Base-by-base conservation (phyloP, 2,888 invertebrate genomes). In the Empis livida region DNA sequence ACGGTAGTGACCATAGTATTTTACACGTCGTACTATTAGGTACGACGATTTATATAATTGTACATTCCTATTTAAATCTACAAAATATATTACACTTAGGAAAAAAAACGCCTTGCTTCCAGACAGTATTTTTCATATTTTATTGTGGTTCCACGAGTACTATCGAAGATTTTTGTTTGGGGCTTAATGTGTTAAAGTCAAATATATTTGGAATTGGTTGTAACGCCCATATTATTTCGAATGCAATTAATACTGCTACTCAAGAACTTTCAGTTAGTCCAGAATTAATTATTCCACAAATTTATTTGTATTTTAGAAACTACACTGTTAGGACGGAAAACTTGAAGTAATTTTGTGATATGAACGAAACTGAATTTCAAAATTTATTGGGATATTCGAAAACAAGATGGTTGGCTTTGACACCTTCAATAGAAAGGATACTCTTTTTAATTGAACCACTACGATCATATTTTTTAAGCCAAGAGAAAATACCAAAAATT, bases 241-340 rank as follows among this genome's bases (percentile, higher is more conserved):
- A 37, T n/a, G 35, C 35, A 13, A 35, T 35, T n/a, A 35, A 35
- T 35, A 35, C n/a, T 35, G 35, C 35, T 13, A n/a, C 35, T 31
- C 31, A 11, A 31, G 11, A 31, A 31, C 31, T 31, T 37, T 37
- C 37, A 37, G 37, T 37, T 37, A 37, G 37, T 37, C 14, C 37
- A 37, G 37, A 37, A n/a, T 6, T 37, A 37, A 37, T 37, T 8
- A 37, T 37, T 37, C 37, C 37, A 37, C 37, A 37, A 20, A 37
- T 44, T 14, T 57, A 55, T 53, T 54, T 55, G 48, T 56, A 56
- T 56, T 57, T 55, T 41, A 52, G 46, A 54, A 51, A 53, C 17
- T 56, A 54, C 49, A 55, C 54, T 39, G 55, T 55, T 38, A 49
- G 52, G 16, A 53, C 56, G 47, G 53, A 15, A 37, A 30, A 15